Evolutionary conservation across 1,140 invertebrate species (phyloP).

Genomic region (Scaptomyza montana): DNA sequence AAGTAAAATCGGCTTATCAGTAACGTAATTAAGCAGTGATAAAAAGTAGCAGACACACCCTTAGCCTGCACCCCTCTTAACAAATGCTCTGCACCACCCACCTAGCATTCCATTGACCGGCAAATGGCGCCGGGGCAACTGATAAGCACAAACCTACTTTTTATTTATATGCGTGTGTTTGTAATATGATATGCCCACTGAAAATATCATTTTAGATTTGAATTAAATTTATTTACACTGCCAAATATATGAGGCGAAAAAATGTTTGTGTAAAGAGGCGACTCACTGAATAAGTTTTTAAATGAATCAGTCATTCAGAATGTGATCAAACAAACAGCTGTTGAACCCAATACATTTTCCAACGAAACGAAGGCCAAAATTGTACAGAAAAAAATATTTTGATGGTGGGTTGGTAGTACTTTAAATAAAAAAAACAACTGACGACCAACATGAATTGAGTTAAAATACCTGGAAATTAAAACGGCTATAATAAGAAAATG

Average conservation of each 20-base stretch:
- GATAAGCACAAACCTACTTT: conserved; percentile 6
- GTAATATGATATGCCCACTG: conserved; percentile 43
- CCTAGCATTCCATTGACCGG: conserved; percentile 19
- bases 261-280: conserved; percentile 61
- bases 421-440: neutral
- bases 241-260: conserved; percentile 44
- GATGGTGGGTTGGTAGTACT: neutral
- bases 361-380: neutral
- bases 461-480: neutral
- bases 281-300: conserved; percentile 50
- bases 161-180: conserved; percentile 5
- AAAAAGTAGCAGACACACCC: conserved; percentile 59
- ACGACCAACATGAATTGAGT: neutral
- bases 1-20: conserved; percentile 69
- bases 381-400: neutral
- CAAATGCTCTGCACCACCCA: neutral
- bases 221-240: conserved; percentile 81
- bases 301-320: conserved; percentile 55
- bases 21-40: conserved; percentile 80
- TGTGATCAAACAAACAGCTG: conserved; percentile 39
- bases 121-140: conserved; percentile 41
- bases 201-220: conserved; percentile 80
- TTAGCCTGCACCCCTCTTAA: neutral
- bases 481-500: neutral
- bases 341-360: neutral